A percentile compares a stretch with the other conserved stretches of the same genome.
Evolutionary conservation across 92 coral and sea anemone species (phyloP).

Genomic region (Metridium senile): DNA sequence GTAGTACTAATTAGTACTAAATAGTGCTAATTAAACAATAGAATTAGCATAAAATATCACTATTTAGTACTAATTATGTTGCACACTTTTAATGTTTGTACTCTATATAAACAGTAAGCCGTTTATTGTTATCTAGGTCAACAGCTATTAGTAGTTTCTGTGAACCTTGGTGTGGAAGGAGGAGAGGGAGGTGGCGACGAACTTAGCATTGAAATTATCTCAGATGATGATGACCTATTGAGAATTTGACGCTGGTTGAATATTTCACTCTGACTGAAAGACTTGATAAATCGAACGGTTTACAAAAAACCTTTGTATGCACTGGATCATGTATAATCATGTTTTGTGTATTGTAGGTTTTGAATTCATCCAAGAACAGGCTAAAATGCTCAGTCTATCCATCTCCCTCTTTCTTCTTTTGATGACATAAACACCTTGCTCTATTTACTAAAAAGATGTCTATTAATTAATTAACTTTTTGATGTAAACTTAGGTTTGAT

Average conservation of each 20-base stretch:
- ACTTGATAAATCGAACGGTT: neutral
- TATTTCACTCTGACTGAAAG: constrained; percentile 17
- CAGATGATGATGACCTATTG: constrained; percentile 93
- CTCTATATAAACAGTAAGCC: neutral
- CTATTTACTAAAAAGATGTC: neutral
- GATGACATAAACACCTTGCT: neutral
- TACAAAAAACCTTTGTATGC: no score
- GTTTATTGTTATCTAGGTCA: constrained; percentile 54
- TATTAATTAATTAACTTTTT: no score
- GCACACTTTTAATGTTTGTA: neutral
- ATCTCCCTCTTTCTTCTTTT: constrained; percentile 21
- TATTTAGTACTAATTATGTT: neutral
- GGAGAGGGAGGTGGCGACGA: constrained; percentile 81
- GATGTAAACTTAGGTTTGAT: constrained; percentile 44
- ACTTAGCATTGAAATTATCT: constrained; percentile 57
- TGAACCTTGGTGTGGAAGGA: constrained; percentile 61
- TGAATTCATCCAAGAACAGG: constrained; percentile 7
- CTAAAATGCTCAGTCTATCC: neutral
- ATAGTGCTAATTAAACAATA: neutral
- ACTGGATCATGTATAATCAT: no score
- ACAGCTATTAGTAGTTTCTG: constrained; percentile 60
- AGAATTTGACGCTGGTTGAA: constrained; percentile 51
- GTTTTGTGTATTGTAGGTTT: no score
- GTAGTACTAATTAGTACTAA: neutral
- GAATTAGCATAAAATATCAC: neutral